A percentile compares a stretch with the other conserved stretches of the same genome.
phyloP scores from a whole-genome alignment of 2,113 vertebrate species.

The Platichthys stellatus region DNA sequence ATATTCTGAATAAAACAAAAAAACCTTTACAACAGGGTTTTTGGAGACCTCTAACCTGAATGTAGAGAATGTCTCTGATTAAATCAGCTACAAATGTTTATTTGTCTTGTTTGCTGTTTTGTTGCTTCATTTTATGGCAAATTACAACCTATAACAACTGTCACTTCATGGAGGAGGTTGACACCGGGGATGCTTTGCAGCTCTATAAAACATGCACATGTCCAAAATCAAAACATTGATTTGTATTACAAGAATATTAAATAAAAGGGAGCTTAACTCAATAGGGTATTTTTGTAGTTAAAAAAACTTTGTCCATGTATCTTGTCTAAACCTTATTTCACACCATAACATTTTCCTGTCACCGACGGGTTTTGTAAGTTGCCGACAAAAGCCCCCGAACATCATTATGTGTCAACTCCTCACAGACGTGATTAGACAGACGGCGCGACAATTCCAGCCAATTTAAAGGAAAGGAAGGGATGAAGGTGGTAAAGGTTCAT shows the following conservation, averaged over 20 bases:
- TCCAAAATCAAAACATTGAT: slow-evolving; percentile 7
- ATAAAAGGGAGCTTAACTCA: not conserved
- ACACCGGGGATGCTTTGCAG: not conserved
- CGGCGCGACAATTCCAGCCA: no score
- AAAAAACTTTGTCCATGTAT: not conserved
- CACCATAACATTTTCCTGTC: no score
- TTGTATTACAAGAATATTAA: not conserved
- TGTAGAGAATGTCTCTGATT: not conserved
- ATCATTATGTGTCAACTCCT: not conserved
- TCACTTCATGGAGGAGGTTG: not conserved
- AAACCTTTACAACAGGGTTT: slow-evolving; percentile 12
- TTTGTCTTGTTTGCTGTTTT: not conserved
- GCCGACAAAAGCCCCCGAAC: not conserved
- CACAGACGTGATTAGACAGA: no score
- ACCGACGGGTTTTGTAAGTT: not conserved
- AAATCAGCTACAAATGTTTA: not conserved
- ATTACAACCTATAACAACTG: not conserved
- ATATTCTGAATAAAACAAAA: slow-evolving; percentile 27
- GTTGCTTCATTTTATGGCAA: not conserved
- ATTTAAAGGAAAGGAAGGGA: no score
- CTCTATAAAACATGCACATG: not conserved
- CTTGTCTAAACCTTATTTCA: no score
- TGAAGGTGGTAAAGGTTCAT: no score
- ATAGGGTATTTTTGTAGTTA: not conserved
- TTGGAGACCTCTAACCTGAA: not conserved